These are phyloP conservation scores for Leucophenga maculata DNA, from an alignment of 2,888 invertebrate species.

Conservation along the genomic window DNA sequence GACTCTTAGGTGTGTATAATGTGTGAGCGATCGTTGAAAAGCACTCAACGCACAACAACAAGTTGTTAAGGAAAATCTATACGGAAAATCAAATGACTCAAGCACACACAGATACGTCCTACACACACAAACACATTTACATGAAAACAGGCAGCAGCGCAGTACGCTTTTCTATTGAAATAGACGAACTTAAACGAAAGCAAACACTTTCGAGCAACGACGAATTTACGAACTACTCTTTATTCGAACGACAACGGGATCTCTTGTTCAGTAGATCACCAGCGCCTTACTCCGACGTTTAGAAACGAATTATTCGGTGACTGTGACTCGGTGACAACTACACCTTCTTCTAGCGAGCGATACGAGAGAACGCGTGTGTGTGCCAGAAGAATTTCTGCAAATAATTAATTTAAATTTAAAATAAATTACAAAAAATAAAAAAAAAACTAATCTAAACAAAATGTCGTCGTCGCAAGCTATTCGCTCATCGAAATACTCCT, in stretches of 20 bases:
- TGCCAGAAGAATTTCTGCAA: constrained; percentile 36
- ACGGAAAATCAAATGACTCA: constrained; percentile 36
- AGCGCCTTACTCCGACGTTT: constrained; percentile 73
- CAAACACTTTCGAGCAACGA: constrained; percentile 55
- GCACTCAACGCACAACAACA: constrained; percentile 34
- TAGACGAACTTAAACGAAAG: constrained; percentile 50
- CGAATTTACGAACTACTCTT: constrained; percentile 72
- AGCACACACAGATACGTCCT: constrained; percentile 28
- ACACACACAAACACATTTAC: not conserved
- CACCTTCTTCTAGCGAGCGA: constrained; percentile 63
- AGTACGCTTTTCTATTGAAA: constrained; percentile 45
- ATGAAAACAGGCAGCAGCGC: not conserved
- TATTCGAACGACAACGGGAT: constrained; percentile 74
- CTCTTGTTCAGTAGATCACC: constrained; percentile 74
- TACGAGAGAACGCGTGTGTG: constrained; percentile 34
- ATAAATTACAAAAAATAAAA: constrained; percentile 52
- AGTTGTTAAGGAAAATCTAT: constrained; percentile 32
- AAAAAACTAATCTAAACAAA: constrained; percentile 63
- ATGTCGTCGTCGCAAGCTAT: constrained; percentile 84
- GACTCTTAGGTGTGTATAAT: not conserved
- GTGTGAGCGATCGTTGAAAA: not conserved
- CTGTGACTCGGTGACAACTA: constrained; percentile 72
- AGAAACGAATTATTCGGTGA: constrained; percentile 72
- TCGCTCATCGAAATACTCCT: constrained; percentile 92
- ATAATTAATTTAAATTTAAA: constrained; percentile 34